Base-by-base conservation (phyloP, 2,888 invertebrate genomes). In the Lithophane socia region DNA sequence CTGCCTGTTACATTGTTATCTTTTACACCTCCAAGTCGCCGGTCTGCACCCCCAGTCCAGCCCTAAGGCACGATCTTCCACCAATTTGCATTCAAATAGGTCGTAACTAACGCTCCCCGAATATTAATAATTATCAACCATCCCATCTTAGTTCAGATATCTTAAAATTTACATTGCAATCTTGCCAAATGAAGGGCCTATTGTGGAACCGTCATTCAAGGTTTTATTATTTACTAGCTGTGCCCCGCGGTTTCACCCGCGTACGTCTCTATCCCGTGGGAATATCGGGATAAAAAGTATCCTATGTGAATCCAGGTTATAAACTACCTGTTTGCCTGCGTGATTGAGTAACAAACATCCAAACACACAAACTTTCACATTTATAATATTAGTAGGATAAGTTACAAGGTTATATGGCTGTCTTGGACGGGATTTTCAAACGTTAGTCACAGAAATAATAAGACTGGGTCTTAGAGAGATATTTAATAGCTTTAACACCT, bases 21-120 rank as follows among this genome's bases (percentile, higher is more conserved):
- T 42, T 42, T 52, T 44, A 47, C 8, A 18, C 13, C 16, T 13
- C 21, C 2, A 24, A 72, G 49, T 85, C 73, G 79, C 63, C 3
- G 0, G 85, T 79, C 21, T 87, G 16, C 64, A 42, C 1, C 47
- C 0, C 18, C 73, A 10, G 77, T 67, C 76, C 67, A 37, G 73
- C 80, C 89, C 82, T 56, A 61, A 84, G 87, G 82, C 87, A 80
- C 78, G 83, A 85, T 75, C 74, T 81, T 70, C 67, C 67, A 66
- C 73, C 81, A 88, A 88, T 88, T 88, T 88, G 80, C 89, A 88
- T 88, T 76, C 80, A 88, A 88, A 88, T 88, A 82, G 85, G 52
- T 76, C 58, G 74, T 87, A 86, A 88, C 79, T 81, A 87, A 75
- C 84, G 73, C 71, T 58, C 68, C 75, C 47, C 70, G 83, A 85